phyloP scores from a whole-genome alignment of 2,888 invertebrate genomes.

The Yponomeuta sedellus region DNA sequence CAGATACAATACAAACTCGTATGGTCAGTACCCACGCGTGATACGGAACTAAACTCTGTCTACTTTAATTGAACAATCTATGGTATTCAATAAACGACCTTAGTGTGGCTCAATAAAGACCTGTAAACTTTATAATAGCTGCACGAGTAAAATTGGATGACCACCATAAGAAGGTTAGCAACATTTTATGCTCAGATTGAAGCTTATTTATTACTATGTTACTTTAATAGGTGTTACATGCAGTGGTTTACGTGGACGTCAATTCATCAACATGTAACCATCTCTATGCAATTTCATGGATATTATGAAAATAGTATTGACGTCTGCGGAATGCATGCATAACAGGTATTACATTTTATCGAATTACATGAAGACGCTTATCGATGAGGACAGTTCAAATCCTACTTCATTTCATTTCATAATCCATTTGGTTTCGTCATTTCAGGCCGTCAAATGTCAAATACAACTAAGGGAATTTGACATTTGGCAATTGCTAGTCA shows the following conservation, averaged over 20 bases:
- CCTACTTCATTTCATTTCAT: neutral
- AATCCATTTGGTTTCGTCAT: neutral
- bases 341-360: too few species aligned
- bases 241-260: neutral
- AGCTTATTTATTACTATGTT: conserved; percentile 7
- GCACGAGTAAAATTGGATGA: neutral
- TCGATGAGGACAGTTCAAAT: neutral
- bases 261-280: conserved; percentile 13
- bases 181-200: conserved; percentile 16
- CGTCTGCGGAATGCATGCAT: too few species aligned
- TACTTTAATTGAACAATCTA: neutral
- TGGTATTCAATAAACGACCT: neutral
- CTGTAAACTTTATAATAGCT: neutral
- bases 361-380: too few species aligned
- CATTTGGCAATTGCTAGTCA: neutral
- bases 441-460: neutral
- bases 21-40: neutral
- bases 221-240: neutral
- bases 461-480: neutral
- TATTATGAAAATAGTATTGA: neutral
- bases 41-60: neutral
- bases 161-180: conserved; percentile 17
- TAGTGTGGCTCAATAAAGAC: neutral
- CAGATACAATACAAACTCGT: neutral
- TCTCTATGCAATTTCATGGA: conserved; percentile 6